A percentile compares a stretch with the other conserved stretches of the same genome.
These are phyloP conservation scores for Sminthopsis crassicaudata DNA, from an alignment of 2,113 vertebrate species.

Conservation along the genomic window DNA sequence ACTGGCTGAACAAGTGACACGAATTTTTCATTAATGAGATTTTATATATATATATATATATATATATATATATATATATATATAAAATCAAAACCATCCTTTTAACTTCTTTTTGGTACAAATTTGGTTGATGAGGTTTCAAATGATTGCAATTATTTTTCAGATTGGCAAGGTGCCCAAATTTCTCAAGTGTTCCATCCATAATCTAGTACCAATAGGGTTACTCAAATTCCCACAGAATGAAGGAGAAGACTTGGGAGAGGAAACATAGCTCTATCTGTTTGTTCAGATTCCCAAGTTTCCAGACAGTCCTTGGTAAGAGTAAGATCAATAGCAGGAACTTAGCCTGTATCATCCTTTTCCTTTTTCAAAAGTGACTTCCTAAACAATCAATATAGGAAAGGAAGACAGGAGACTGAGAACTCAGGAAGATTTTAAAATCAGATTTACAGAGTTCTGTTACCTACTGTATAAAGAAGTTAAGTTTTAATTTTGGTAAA, in stretches of 20 bases:
- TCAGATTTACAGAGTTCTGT: conserved; percentile 27
- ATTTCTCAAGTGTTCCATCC: conserved; percentile 6
- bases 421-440: conserved; percentile 60
- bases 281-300: conserved; percentile 20
- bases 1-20: background rate
- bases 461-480: background rate
- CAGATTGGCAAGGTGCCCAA: background rate
- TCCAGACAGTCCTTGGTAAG: conserved; percentile 26
- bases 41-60: background rate
- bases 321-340: conserved; percentile 40
- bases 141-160: conserved; percentile 34
- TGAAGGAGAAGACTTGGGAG: background rate
- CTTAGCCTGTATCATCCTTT: conserved; percentile 26
- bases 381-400: conserved; percentile 41
- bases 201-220: conserved; percentile 6
- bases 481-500: conserved; percentile 23
- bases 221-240: conserved; percentile 30
- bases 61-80: no score
- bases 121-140: background rate
- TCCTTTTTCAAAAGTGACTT: conserved; percentile 35
- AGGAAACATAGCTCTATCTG: conserved; percentile 31
- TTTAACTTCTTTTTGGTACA: background rate
- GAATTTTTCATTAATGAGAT: conserved; percentile 28
- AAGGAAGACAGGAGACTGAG: conserved; percentile 3
- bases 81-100: background rate